Base-by-base conservation (phyloP, 1,140 invertebrate species). In the Phortica variegata region DNA sequence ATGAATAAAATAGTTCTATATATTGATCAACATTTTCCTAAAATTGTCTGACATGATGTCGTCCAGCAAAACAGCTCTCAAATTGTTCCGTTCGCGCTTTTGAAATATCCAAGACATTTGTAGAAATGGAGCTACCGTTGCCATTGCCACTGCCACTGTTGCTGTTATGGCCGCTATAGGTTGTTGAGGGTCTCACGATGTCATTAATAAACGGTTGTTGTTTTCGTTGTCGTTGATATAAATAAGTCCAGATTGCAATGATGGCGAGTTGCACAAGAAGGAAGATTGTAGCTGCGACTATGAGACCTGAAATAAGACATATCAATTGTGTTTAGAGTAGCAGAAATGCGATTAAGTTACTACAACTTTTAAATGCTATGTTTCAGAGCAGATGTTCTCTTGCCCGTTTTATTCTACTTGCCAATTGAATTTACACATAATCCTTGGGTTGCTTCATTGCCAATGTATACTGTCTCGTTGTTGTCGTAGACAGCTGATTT, bases 171-270 rank as follows among this genome's bases (percentile, higher is more conserved):
- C 26, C 29, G 8, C 42, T 33, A 33, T 41, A 54, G 3, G 50
- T 46, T 10, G 52, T 43, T 13, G 52, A n/a, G 16, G 34, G 38
- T 40, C 53, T 61, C 15, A 53, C 42, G 19, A 47, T 48, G 12
- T 61, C 54, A 48, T 53, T 65, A 13, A 44, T 54, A 40, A 20
- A 56, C 31, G 43, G 20, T 52, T 47, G 53, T 33, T 53, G 36
- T 33, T 59, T 81, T 43, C 86, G 82, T 60, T 86, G 82, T 53
- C 87, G 81, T 68, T 89, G 87, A 85, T 87, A 90, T 68, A 87
- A 83, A 73, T 88, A 88, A 47, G 88, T 86, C 88, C 88, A 91
- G 23, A 84, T 86, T 9, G 87, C 84, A 39, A 91, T 85, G 33
- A 91, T 83, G 47, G 87, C 85, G 57, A 91, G 81, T 77, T 91